A percentile compares a stretch with the other conserved stretches of the same genome.
These are phyloP conservation scores for Oriolus oriolus DNA, from an alignment of 2,113 vertebrate genomes.

Conservation along the genomic window DNA sequence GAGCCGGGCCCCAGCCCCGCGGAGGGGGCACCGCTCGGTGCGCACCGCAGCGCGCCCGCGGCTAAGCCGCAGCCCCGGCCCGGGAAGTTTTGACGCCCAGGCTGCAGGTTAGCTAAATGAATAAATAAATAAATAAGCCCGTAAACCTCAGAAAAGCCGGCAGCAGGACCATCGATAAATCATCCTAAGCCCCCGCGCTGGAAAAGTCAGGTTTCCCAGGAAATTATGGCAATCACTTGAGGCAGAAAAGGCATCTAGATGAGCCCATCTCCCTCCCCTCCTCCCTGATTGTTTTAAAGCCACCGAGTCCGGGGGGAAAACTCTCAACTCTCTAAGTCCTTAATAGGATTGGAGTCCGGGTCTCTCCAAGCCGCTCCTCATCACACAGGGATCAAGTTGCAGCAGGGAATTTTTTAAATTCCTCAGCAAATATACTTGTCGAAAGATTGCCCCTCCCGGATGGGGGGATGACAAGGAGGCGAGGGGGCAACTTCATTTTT, in stretches of 20 bases:
- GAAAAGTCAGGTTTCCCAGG: conserved; percentile 65
- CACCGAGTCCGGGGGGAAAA: background rate
- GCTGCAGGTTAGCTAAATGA: background rate
- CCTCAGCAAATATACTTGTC: conserved; percentile 89
- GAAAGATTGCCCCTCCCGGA: conserved; percentile 69
- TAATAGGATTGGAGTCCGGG: conserved; percentile 81
- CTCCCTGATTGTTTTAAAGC: conserved; percentile 42
- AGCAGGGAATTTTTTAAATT: conserved; percentile 88
- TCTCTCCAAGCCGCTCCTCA: conserved; percentile 79
- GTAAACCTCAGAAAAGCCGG: background rate
- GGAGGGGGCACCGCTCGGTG: background rate
- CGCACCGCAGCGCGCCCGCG: background rate
- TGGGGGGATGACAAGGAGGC: background rate
- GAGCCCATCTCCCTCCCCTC: conserved; percentile 21
- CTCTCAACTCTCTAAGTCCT: conserved; percentile 69
- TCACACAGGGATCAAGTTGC: conserved; percentile 90
- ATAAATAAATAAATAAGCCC: background rate
- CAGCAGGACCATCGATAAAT: background rate
- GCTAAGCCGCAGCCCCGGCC: background rate
- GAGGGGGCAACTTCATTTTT: background rate
- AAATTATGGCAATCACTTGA: conserved; percentile 55
- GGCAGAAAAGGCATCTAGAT: conserved; percentile 39
- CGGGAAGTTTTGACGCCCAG: background rate
- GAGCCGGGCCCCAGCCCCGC: background rate
- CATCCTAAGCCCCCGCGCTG: background rate